Base-by-base conservation (phyloP, 2,113 vertebrate species). In the Astur gentilis region DNA sequence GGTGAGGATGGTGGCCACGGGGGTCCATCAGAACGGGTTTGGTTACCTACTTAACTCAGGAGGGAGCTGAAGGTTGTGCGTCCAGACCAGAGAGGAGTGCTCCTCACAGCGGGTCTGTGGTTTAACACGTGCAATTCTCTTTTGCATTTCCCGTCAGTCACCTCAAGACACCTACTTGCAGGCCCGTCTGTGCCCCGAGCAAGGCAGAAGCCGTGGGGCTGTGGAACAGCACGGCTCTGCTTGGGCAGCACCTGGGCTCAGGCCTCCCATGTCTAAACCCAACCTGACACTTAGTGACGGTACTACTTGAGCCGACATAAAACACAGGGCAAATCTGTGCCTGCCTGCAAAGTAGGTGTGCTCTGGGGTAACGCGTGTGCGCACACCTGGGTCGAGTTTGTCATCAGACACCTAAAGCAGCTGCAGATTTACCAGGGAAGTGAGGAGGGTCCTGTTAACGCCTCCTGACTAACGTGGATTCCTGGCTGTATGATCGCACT, bases 331-430 rank as follows among this genome's bases (percentile, higher is more conserved):
- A 31, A 40, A 76, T 42, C 52, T 42, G 23, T 0, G 0, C 7
- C 29, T 64, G 32, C 60, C 52, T 67, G 45, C 52, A 18, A 45
- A 50, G 17, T 13, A 16, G 1, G 0, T 20, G 6, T 16, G 12
- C 29, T 52, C n/a, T 77, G 25, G 40, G 34, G 45, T 65, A 40
- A 61, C 0, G 1, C 17, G n/a, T 0, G 1, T 23, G 34, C 71
- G 50, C 10, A 8, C 2, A 1, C 22, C 44, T 66, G 42, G 61
- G 27, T 42, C 2, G 3, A 50, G 47, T 55, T 55, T 16, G 3
- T 61, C 2, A 2, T 32, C 40, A 32, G 55, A 20, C 57, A 60
- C 16, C 36, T 57, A 10, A 65, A 89, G n/a, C 7, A 87, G 47
- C 64, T 66, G 47, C 42, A 67, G 54, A 42, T 87, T 58, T 89